Evolutionary conservation across 2,113 vertebrate genomes (phyloP).

Genomic region (Aegypius monachus): DNA sequence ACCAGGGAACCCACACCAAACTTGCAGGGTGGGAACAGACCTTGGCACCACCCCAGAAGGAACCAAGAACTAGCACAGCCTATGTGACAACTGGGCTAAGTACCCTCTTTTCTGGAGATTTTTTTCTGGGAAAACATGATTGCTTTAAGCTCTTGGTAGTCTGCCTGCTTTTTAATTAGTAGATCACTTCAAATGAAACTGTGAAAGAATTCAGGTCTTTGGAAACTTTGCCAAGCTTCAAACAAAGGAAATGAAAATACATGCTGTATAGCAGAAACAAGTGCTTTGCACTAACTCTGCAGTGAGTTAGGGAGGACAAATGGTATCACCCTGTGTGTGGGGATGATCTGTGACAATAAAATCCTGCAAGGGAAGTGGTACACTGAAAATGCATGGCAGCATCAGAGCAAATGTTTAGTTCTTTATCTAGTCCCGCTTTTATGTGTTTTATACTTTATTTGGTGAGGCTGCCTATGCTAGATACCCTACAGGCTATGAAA

Average conservation of each 20-base stretch:
- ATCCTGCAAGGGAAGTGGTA: not conserved
- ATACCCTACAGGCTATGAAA: not conserved
- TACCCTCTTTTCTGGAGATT: not conserved
- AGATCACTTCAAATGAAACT: not conserved
- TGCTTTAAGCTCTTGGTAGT: not conserved
- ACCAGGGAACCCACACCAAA: not conserved
- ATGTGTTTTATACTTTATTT: not conserved
- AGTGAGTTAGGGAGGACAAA: not conserved
- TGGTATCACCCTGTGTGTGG: not conserved
- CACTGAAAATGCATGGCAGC: not conserved
- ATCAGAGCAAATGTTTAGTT: not conserved
- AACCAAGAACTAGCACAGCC: not conserved
- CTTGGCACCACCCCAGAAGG: not conserved
- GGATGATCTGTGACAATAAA: not conserved
- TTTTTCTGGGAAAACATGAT: conserved; percentile 30
- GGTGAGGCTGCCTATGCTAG: not conserved
- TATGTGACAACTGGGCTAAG: not conserved
- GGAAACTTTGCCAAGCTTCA: not conserved
- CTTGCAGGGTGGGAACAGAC: not conserved
- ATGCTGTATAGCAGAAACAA: not conserved
- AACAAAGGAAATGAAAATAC: not conserved
- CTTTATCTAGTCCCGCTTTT: not conserved
- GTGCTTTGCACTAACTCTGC: not conserved
- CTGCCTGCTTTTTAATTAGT: conserved; percentile 14
- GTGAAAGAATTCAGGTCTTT: not conserved